Evolutionary conservation across 2,797 vertebrate genomes (phyloP).

Genomic region (Moxostoma hubbsi): DNA sequence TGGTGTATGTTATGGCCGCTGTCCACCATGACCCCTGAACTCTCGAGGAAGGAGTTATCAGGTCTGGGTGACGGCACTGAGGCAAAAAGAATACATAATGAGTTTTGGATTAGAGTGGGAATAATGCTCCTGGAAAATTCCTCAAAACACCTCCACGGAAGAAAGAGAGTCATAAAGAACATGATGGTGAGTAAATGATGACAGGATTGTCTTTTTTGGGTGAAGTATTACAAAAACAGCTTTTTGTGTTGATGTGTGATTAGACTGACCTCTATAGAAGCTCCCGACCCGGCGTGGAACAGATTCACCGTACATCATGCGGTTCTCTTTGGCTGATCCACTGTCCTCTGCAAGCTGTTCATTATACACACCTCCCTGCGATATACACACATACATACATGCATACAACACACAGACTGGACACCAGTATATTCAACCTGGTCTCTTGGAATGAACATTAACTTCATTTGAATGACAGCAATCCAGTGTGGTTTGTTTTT

Average conservation of each 20-base stretch:
- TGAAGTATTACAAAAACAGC: too few relatives aligned
- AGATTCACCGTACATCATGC: conserved; percentile 95
- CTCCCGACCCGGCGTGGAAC: conserved; percentile 96
- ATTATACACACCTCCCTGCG: conserved; percentile 92
- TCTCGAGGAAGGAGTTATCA: conserved; percentile 93
- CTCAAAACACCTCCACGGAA: too few relatives aligned
- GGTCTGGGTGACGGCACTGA: conserved; percentile 96
- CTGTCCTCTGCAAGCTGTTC: conserved; percentile 92
- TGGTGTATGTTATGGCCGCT: conserved; percentile 93
- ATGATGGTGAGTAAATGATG: too few relatives aligned
- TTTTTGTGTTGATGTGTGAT: conserved; percentile 1
- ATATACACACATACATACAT: conserved; percentile 52
- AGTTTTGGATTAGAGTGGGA: too few relatives aligned
- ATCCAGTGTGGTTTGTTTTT: too few relatives aligned
- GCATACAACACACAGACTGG: too few relatives aligned
- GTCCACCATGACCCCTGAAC: conserved; percentile 85
- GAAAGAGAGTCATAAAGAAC: too few relatives aligned
- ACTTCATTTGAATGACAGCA: too few relatives aligned
- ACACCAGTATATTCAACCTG: too few relatives aligned
- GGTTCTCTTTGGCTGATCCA: conserved; percentile 94
- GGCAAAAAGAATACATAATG: background rate
- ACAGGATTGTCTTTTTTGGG: too few relatives aligned
- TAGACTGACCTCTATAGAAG: conserved; percentile 94
- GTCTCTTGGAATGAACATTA: too few relatives aligned
- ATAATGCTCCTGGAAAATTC: too few relatives aligned